Conservation (phyloP, 2,888 invertebrate genomes). For the Oscheius myriophilus region DNA sequence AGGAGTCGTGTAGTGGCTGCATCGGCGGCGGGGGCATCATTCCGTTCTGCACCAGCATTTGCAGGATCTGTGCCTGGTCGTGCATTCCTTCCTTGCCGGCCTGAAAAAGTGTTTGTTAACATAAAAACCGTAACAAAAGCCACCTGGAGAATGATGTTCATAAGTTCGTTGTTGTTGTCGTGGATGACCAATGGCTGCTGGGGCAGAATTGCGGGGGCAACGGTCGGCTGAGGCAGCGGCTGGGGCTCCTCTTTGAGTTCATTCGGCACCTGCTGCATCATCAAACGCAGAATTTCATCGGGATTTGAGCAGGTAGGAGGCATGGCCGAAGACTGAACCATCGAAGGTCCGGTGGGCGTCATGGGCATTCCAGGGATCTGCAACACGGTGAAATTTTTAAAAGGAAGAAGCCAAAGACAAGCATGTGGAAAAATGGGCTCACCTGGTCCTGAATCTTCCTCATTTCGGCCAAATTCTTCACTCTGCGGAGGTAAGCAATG, state of each 20-base stretch:
- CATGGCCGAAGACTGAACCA: neutral
- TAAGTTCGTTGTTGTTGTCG: conserved; percentile 15
- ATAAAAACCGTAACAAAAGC: neutral
- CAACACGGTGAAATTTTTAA: neutral
- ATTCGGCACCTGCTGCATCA: conserved; percentile 12
- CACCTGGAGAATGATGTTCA: conserved; percentile 8
- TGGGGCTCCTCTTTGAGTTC: neutral
- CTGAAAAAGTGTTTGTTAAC: neutral
- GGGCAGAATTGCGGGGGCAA: neutral
- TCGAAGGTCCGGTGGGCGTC: neutral
- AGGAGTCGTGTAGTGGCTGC: neutral
- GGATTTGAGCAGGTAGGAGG: conserved; percentile 3
- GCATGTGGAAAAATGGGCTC: no score
- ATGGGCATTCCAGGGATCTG: neutral
- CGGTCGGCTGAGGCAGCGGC: neutral
- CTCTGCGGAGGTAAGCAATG: conserved; percentile 53
- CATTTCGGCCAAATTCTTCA: conserved; percentile 51
- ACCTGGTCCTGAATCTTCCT: conserved; percentile 35
- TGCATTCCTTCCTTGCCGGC: conserved; percentile 1
- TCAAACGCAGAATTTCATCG: conserved; percentile 15
- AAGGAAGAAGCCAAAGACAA: no score
- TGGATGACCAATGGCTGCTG: conserved; percentile 12
- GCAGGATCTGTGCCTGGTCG: conserved; percentile 6
- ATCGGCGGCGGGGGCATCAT: conserved; percentile 4
- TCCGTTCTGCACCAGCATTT: conserved; percentile 3